Evolutionary conservation across 2,888 invertebrate species (phyloP), one percentile per base, ranked within the genome.

Genomic region (Gymnocheta viridis): DNA sequence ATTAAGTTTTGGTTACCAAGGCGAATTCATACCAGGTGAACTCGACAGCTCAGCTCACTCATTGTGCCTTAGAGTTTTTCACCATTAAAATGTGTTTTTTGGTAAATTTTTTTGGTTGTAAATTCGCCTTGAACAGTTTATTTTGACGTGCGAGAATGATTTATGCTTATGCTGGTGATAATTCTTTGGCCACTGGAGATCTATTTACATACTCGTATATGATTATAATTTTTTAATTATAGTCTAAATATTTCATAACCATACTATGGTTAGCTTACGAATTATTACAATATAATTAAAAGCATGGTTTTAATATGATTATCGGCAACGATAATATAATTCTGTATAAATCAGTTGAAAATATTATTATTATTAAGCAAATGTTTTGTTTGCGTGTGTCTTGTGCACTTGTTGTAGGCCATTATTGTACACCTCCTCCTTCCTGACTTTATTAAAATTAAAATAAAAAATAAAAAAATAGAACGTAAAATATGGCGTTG

Each of bases 401-500:
- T 17, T 2, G n/a, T n/a, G 14, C 10, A 27, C 51, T 29, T 10
- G 17, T 17, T 41, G 14, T 54, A 41, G 29, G 41, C 51, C 38
- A 24, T 62, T 62, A 32, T 62, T 67, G 14, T 58, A n/a, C 32
- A 29, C 17, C 35, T n/a, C 22, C n/a, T 6, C 7, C 12, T 14
- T 10, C n/a, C n/a, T 7, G 14, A n/a, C 1, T n/a, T n/a, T n/a
- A n/a, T n/a, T 41, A 29, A 49, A 51, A 27, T 19, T 0, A 14
- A 35, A 27, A 69, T 44, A 10, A 35, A 47, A 56, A 64, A 66
- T 49, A 19, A 5, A 14, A 47, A 56, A 64, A 56, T 56, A 17
- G n/a, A 10, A 62, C 51, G 32, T 14, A 70, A 83, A 79, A 80
- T 77, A 84, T 80, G 60, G 44, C 83, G 67, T 77, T 84, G 80